Conservation (phyloP, 1,140 invertebrate genomes). For the Andrena cerasifolii region DNA sequence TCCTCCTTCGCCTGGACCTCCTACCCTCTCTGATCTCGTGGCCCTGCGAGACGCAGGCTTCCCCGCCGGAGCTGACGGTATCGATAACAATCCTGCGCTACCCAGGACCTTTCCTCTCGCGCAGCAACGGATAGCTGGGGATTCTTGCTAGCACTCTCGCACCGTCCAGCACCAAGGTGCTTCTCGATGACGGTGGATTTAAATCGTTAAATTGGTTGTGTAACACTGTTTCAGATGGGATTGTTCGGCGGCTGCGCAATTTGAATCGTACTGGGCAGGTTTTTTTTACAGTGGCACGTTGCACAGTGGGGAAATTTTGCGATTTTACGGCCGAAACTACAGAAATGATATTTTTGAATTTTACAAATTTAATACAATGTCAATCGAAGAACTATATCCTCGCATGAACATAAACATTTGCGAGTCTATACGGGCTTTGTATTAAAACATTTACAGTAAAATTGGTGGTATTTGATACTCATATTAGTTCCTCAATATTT, state of each 20-base stretch:
- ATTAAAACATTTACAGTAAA: too few relatives aligned
- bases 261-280: background rate
- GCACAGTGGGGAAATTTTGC: too few relatives aligned
- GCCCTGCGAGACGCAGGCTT: constrained; percentile 29
- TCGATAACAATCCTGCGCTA: constrained; percentile 43
- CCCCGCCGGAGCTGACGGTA: constrained; percentile 11
- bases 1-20: constrained; percentile 48
- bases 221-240: background rate
- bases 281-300: too few relatives aligned
- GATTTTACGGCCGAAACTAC: too few relatives aligned
- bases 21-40: constrained; percentile 42
- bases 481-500: too few relatives aligned
- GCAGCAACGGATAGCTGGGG: background rate
- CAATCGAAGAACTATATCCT: too few relatives aligned
- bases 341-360: too few relatives aligned
- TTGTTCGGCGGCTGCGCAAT: background rate
- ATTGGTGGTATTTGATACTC: too few relatives aligned
- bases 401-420: too few relatives aligned
- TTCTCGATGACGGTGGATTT: background rate
- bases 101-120: background rate
- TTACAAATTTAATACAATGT: too few relatives aligned
- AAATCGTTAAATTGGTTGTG: background rate
- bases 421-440: too few relatives aligned
- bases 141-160: background rate
- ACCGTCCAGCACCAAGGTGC: background rate